phyloP scores from a whole-genome alignment of 2,797 vertebrate species.

The Acanthornis magna region DNA sequence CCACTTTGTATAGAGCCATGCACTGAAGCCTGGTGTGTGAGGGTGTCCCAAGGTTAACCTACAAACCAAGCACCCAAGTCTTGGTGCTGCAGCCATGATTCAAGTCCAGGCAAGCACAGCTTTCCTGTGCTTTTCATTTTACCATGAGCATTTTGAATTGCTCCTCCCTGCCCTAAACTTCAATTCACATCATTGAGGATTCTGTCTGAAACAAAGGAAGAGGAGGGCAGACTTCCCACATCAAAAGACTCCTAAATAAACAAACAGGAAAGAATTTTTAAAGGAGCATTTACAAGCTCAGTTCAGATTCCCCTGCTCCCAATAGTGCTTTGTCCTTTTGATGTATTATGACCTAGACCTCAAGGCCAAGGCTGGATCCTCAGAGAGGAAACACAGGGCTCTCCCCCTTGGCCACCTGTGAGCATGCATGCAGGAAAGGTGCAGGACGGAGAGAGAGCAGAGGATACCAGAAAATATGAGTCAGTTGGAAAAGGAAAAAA shows the following conservation, averaged over 20 bases:
- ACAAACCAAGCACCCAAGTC: background rate
- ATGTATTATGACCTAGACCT: slow-evolving; percentile 6
- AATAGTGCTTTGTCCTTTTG: background rate
- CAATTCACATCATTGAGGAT: background rate
- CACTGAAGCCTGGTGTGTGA: background rate
- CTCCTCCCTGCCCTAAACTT: background rate
- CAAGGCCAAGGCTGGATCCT: slow-evolving; percentile 30
- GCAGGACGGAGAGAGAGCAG: slow-evolving; percentile 1
- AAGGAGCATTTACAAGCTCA: background rate
- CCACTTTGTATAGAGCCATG: background rate
- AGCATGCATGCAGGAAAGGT: background rate
- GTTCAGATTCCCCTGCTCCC: background rate
- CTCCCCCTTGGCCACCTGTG: background rate
- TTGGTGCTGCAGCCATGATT: background rate
- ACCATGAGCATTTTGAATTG: background rate
- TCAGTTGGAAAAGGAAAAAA: background rate
- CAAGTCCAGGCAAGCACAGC: background rate
- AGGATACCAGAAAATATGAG: background rate
- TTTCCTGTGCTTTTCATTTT: background rate
- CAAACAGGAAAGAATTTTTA: slow-evolving; percentile 30
- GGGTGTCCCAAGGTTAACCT: background rate
- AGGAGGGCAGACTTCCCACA: background rate
- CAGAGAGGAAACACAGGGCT: slow-evolving; percentile 13
- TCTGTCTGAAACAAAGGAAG: slow-evolving; percentile 18
- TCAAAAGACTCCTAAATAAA: slow-evolving; percentile 27